Evolutionary conservation across 30 jellyfish, hydroid and myxozoan species (phyloP), one percentile per base, ranked within the genome.

Genomic region (Chrysaora quinquecirrha): DNA sequence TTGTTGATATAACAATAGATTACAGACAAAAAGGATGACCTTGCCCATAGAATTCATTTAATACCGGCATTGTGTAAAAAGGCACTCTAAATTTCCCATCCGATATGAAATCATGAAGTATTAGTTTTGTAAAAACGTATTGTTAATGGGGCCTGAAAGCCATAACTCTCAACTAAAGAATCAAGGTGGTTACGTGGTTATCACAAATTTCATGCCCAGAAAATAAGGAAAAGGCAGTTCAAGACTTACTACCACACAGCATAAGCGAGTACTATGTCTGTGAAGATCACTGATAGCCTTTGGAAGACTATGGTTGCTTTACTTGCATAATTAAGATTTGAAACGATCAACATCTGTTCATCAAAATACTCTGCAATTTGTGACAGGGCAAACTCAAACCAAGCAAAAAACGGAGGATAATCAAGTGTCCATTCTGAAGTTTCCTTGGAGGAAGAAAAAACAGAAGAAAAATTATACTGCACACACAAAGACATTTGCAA

Each of bases 351-450:
- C 98, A 93, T 86, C 30, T 87, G 65, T 14, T 77, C 72, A 66
- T 93, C 98, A 87, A 93, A 81, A 30, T 64, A 63, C 9, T 35
- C 63, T 11, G 98, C 98, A 6, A 82, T 66, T 19, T 56, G 84
- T 18, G 98, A 93, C 84, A 85, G 61, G 22, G 71, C 89, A 86
- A 69, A 93, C 58, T 93, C 98, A 87, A 93, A 93, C 98, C 97
- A 93, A 32, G 98, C 98, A 87, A 93, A 93, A 49, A 93, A 93
- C 35, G 98, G 98, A 34, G 98, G 98, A 48, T 93, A 93, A 52
- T 93, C 98, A 21, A 93, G 83, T 18, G 98, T 93, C 98, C 98
- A 93, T 33, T 80, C 75, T 50, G 98, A 93, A 25, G 98, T 93
- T 29, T 86, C 96, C 98, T 93, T 47, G 11, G 30, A 65, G 19